A percentile compares a stretch with the other conserved stretches of the same genome.
Conservation (phyloP, 2,888 invertebrate genomes). For the Lepidocyrtinus sp. region DNA sequence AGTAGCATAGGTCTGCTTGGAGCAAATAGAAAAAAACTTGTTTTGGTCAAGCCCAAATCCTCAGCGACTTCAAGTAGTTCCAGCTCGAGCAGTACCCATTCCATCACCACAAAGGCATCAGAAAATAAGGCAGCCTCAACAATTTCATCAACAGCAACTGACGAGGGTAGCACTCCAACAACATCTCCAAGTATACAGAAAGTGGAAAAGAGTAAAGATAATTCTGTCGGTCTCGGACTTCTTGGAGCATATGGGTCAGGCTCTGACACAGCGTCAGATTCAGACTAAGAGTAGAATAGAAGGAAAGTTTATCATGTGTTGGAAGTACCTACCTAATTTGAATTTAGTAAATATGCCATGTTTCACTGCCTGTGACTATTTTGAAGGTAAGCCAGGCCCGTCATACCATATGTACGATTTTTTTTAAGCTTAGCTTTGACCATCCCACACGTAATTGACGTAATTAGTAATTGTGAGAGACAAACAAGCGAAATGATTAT, state of each 20-base stretch:
- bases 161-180: background rate
- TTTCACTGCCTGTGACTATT: too few relatives aligned
- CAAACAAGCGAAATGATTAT: too few relatives aligned
- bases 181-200: background rate
- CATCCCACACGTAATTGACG: too few relatives aligned
- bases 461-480: too few relatives aligned
- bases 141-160: background rate
- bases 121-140: background rate
- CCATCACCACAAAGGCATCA: background rate
- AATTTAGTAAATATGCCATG: too few relatives aligned
- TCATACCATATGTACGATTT: too few relatives aligned
- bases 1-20: constrained; percentile 64
- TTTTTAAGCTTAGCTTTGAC: too few relatives aligned
- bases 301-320: background rate
- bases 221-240: constrained; percentile 45
- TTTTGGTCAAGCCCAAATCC: constrained; percentile 56
- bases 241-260: constrained; percentile 64
- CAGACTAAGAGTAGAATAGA: background rate
- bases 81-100: background rate
- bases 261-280: constrained; percentile 56
- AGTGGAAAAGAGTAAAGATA: background rate
- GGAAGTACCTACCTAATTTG: too few relatives aligned
- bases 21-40: constrained; percentile 55
- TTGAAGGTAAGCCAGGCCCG: too few relatives aligned
- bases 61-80: background rate